Evolutionary conservation across 2,888 invertebrate species (phyloP).

Genomic region (Cecidostiba fungosa): DNA sequence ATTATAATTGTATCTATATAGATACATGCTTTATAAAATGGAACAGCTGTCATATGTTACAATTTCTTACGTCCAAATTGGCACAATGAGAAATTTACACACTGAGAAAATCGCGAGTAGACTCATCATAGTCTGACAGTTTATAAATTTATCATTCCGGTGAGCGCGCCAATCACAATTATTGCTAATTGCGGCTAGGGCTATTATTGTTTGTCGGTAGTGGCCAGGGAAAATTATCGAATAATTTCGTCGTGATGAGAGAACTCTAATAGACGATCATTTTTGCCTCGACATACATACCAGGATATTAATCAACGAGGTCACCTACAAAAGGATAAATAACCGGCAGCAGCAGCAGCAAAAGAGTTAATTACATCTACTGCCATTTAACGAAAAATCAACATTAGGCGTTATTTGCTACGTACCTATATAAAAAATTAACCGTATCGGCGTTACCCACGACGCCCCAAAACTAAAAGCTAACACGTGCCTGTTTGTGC

Average conservation of each 20-base stretch:
- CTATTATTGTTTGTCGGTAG: slow-evolving; percentile 28
- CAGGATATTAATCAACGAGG: slow-evolving; percentile 3
- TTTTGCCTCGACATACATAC: neutral
- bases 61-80: no score
- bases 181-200: slow-evolving; percentile 17
- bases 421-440: neutral
- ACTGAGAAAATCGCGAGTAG: neutral
- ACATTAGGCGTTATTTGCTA: neutral
- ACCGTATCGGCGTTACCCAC: neutral
- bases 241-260: neutral
- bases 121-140: neutral
- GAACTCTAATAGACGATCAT: slow-evolving; percentile 13
- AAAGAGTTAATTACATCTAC: neutral
- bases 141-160: slow-evolving; percentile 31
- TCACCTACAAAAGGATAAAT: neutral
- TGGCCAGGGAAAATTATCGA: neutral
- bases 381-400: neutral
- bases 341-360: no score
- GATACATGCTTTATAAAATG: no score
- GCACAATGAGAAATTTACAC: no score
- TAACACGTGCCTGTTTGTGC: neutral
- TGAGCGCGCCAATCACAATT: slow-evolving; percentile 14
- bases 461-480: neutral
- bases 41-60: no score
- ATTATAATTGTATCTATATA: no score